Base-by-base conservation (phyloP, 2,888 invertebrate genomes). In the Synanthedon formicaeformis region DNA sequence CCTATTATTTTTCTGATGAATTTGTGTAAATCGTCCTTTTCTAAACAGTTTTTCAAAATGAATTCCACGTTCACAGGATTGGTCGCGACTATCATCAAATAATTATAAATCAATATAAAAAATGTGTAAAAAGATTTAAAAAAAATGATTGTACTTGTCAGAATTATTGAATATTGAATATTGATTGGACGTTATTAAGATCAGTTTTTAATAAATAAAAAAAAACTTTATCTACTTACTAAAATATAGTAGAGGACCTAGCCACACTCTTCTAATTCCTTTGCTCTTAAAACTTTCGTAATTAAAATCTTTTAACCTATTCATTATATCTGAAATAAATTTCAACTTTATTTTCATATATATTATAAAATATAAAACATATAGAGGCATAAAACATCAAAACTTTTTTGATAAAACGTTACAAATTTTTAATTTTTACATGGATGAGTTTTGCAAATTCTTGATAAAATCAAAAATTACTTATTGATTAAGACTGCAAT, bases 21-120 rank as follows among this genome's bases (percentile, higher is more conserved):
- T 50, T 63, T 56, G 18, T 66, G 62, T 23, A 67, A 51, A 23
- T 66, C 60, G 18, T 66, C 66, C 52, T 69, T 59, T 6, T 60
- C 60, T 27, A 62, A 48, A 48, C 60, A 59, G 1, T 54, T 54
- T 41, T 60, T 62, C 40, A 60, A 40, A 8, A 60, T 12, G 45
- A 51, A 52, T 45, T 60, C 63, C 13, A 56, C 18, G 50, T 59
- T 58, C 41, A 54, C 40, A 1, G 58, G 58, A 51, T 55, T 50
- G n/a, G 51, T 52, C 14, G 50, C 6, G 16, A 52, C 54, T 55
- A 40, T 8, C 41, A 45, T 27, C 11, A 11, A 51, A 51, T 12
- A n/a, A 23, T 34, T 34, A 14, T 45, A 11, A 14, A n/a, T 45
- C 12, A 45, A 45, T 45, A n/a, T 11, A n/a, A 45, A n/a, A 45